These are phyloP conservation scores for Marmota flaviventris DNA, from an alignment of 2,113 vertebrate species.

Conservation along the genomic window DNA sequence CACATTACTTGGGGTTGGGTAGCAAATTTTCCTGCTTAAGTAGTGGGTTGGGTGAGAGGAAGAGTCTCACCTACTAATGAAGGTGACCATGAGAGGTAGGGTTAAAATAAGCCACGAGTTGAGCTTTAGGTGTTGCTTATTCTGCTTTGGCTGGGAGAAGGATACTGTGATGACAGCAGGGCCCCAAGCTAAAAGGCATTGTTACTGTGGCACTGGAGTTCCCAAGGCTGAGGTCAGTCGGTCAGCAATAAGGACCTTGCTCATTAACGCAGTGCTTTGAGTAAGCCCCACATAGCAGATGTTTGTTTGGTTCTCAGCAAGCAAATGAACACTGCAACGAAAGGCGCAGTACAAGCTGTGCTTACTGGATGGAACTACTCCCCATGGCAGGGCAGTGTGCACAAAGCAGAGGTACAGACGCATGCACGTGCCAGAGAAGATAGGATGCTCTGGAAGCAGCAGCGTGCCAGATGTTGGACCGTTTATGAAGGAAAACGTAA, in stretches of 20 bases:
- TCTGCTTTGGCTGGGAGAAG: neutral
- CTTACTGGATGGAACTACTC: neutral
- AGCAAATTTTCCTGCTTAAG: neutral
- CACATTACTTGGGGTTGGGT: neutral
- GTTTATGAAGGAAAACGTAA: neutral
- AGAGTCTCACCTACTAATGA: neutral
- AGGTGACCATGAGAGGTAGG: neutral
- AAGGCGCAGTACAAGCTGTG: neutral
- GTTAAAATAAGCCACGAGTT: neutral
- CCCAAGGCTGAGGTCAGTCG: neutral
- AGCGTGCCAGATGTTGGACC: neutral
- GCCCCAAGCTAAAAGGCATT: neutral
- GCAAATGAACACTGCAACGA: neutral
- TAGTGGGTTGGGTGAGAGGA: neutral
- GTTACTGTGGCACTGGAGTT: neutral
- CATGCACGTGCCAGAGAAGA: neutral
- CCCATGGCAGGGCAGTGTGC: neutral
- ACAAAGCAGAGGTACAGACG: neutral
- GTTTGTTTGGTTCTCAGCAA: neutral
- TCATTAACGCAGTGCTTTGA: neutral
- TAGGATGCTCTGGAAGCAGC: neutral
- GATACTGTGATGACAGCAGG: neutral
- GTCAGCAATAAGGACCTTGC: neutral
- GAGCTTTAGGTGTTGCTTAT: neutral
- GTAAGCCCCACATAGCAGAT: neutral